Conservation (phyloP, 2,113 vertebrate species). For the Gymnorhina tibicen region DNA sequence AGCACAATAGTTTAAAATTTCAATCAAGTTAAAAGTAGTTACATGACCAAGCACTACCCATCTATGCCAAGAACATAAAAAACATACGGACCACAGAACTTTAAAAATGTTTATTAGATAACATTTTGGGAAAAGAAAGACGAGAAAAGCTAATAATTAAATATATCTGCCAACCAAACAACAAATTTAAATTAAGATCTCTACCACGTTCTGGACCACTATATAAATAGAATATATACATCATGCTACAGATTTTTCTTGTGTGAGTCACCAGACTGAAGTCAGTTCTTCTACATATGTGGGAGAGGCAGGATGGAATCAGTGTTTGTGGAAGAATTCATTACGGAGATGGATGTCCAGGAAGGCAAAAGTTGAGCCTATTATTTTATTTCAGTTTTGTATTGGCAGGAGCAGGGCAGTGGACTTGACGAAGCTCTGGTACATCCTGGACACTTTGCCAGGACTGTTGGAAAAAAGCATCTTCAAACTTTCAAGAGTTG, state of each 20-base stretch:
- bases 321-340: background rate
- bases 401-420: background rate
- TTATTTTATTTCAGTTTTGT: background rate
- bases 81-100: background rate
- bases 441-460: background rate
- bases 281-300: background rate
- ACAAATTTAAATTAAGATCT: background rate
- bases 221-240: background rate
- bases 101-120: background rate
- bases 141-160: background rate
- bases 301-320: background rate
- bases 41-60: background rate
- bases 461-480: background rate
- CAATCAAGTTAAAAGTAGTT: background rate
- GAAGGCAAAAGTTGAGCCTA: background rate
- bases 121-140: background rate
- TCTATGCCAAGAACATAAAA: background rate
- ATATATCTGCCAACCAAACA: background rate
- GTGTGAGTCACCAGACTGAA: background rate
- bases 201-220: background rate
- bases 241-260: background rate
- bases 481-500: constrained; percentile 24
- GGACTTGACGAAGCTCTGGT: rapidly evolving
- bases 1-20: background rate
- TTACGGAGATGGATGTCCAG: background rate